Evolutionary conservation across 2,888 invertebrate species (phyloP).

Genomic region (Lasioglossum lativentre): DNA sequence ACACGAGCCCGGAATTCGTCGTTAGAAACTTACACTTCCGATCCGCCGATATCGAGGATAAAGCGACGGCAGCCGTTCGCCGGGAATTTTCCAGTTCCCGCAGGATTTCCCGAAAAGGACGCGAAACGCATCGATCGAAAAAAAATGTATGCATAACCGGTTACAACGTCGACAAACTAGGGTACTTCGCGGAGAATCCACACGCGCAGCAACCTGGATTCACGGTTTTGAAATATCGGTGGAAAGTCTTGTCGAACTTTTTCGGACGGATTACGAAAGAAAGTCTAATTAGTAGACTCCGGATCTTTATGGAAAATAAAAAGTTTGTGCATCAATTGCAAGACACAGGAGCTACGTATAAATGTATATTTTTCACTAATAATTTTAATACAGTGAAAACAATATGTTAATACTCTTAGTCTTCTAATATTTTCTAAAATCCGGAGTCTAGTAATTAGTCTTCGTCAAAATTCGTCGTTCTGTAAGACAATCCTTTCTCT

Average conservation of each 20-base stretch:
- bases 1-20: constrained; percentile 33
- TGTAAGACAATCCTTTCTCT: too few relatives aligned
- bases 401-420: too few relatives aligned
- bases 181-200: not conserved
- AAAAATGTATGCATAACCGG: constrained; percentile 16
- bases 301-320: too few relatives aligned
- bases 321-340: too few relatives aligned
- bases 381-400: too few relatives aligned
- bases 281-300: too few relatives aligned
- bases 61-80: constrained; percentile 24
- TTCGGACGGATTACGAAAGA: not conserved
- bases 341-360: too few relatives aligned
- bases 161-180: constrained; percentile 3
- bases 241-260: not conserved
- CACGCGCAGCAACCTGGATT: not conserved
- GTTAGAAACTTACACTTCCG: constrained; percentile 53
- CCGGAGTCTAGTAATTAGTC: too few relatives aligned
- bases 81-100: constrained; percentile 16
- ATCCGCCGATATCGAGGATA: constrained; percentile 51
- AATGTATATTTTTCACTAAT: too few relatives aligned
- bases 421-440: too few relatives aligned
- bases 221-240: not conserved
- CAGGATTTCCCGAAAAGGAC: constrained; percentile 17
- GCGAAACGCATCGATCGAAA: not conserved
- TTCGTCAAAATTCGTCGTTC: not conserved